Percentiles rank a stretch among this genome's conserved stretches.
phyloP scores from a whole-genome alignment of 2,888 invertebrate species.

The Azorinus chamasolen region DNA sequence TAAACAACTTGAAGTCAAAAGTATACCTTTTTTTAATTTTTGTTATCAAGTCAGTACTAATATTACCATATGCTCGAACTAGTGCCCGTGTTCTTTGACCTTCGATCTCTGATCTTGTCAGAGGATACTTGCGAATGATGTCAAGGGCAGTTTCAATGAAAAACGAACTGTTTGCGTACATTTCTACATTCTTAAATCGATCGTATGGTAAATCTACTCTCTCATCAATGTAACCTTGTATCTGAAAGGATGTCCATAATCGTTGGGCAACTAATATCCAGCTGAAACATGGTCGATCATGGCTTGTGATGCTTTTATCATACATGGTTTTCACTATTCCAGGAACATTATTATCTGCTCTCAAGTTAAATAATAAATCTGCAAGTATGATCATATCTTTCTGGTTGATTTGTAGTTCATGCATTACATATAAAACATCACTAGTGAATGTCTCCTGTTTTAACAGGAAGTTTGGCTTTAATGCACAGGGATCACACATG shows the following conservation, averaged over 20 bases:
- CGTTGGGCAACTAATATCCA: no score
- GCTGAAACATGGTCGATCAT: no score
- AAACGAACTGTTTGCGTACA: not conserved
- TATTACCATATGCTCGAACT: not conserved
- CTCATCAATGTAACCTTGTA: conserved; percentile 11
- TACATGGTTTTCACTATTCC: no score
- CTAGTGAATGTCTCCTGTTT: no score
- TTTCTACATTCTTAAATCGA: not conserved
- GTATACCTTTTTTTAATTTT: conserved; percentile 7
- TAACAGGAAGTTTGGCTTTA: no score
- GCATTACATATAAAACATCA: no score
- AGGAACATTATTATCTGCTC: no score
- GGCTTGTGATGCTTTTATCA: no score
- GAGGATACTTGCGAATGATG: not conserved
- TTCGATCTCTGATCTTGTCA: not conserved
- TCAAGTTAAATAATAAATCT: no score
- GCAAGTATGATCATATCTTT: no score
- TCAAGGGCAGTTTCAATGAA: not conserved
- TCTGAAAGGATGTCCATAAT: conserved; percentile 18
- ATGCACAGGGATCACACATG: no score
- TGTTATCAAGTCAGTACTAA: not conserved
- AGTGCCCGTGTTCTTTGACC: conserved; percentile 9
- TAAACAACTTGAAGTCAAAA: conserved; percentile 27
- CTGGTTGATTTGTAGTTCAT: no score
- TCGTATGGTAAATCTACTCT: not conserved